phyloP scores from a whole-genome alignment of 23 tunicate genomes.

The Trididemnum clinides region DNA sequence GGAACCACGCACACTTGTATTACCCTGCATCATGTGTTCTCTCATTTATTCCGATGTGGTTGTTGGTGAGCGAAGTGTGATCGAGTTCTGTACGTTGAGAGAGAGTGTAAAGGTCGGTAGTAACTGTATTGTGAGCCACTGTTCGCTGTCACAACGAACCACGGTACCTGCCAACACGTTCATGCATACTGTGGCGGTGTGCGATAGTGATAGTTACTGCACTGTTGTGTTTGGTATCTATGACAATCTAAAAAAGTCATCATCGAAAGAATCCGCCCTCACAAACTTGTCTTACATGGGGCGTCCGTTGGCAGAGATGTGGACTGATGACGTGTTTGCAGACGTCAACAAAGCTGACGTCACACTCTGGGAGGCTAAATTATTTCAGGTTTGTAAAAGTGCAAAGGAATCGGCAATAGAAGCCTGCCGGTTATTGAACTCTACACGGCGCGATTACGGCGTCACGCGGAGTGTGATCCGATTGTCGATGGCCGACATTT shows the following conservation, averaged over 20 bases:
- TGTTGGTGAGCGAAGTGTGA: constrained; percentile 66
- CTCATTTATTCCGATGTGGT: constrained; percentile 41
- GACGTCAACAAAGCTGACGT: background rate
- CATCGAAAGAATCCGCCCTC: background rate
- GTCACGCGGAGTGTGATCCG: too few relatives aligned
- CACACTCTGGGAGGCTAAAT: constrained; percentile 69
- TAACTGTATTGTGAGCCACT: constrained; percentile 62
- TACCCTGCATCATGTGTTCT: constrained; percentile 58
- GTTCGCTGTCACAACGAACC: constrained; percentile 25
- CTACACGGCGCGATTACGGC: background rate
- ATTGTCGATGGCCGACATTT: constrained; percentile 50
- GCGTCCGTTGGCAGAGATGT: background rate
- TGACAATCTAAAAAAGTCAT: constrained; percentile 54
- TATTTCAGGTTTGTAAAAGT: constrained; percentile 38
- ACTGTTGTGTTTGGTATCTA: constrained; percentile 60
- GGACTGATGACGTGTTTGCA: constrained; percentile 12
- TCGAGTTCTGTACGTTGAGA: constrained; percentile 59
- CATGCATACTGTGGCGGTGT: constrained; percentile 65
- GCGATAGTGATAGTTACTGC: constrained; percentile 7
- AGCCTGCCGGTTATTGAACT: background rate
- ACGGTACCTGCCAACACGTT: constrained; percentile 44
- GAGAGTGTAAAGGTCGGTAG: constrained; percentile 50
- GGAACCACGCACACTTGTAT: background rate
- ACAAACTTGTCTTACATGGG: constrained; percentile 36
- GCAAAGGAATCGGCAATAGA: constrained; percentile 52